Conservation (phyloP, 1,140 invertebrate species). For the Brachionus calyciflorus region DNA sequence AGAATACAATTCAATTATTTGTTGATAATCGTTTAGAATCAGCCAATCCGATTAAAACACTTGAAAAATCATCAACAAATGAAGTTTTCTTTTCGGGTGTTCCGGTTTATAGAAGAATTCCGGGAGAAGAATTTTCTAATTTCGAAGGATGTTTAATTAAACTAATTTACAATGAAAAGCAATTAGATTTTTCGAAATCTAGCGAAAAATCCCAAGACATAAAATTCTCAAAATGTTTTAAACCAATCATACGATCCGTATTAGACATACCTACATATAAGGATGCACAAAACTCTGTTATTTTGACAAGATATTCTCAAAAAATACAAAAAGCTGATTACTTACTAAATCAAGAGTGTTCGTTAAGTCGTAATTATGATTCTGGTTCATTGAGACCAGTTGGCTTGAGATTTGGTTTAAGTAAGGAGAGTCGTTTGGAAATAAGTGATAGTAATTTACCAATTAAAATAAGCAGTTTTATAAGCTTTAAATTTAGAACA, state of each 20-base stretch:
- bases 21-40: slow-evolving; percentile 31
- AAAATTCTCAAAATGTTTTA: slow-evolving; percentile 35
- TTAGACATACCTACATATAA: neutral
- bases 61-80: neutral
- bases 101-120: neutral
- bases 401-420: slow-evolving; percentile 19
- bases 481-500: slow-evolving; percentile 46
- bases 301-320: neutral
- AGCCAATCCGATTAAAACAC: neutral
- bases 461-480: neutral
- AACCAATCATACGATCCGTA: neutral
- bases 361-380: neutral
- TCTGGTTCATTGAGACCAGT: neutral
- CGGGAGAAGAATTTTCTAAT: neutral
- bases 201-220: neutral
- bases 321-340: slow-evolving; percentile 3
- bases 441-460: neutral
- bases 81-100: slow-evolving; percentile 1
- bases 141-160: slow-evolving; percentile 36
- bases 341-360: slow-evolving; percentile 13
- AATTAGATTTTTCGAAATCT: slow-evolving; percentile 20
- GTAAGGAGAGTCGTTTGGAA: slow-evolving; percentile 12
- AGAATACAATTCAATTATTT: neutral
- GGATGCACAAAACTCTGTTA: neutral
- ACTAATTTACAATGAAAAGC: slow-evolving; percentile 35